Conservation (phyloP, 2,113 vertebrate species). For the Colaptes auratus region DNA sequence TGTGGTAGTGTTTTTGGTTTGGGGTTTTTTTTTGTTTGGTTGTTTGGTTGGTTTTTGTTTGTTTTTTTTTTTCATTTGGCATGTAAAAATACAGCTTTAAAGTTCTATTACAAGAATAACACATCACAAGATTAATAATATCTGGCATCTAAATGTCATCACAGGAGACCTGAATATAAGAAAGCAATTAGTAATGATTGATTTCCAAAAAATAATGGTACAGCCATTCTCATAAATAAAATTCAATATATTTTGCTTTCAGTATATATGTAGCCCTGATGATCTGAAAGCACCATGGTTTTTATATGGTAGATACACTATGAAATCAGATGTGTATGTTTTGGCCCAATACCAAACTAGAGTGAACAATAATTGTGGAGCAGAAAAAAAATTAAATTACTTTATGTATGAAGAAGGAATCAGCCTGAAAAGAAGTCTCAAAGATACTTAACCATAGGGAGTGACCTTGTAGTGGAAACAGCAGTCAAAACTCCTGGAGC, state of each 20-base stretch:
- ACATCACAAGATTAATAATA: neutral
- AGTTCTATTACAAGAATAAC: neutral
- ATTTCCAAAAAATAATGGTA: neutral
- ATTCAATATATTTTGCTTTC: neutral
- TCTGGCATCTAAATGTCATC: neutral
- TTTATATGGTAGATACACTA: rapidly evolving
- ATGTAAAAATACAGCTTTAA: neutral
- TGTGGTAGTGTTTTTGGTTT: neutral
- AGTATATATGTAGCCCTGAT: neutral
- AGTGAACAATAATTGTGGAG: neutral
- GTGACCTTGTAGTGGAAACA: neutral
- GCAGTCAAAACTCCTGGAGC: neutral
- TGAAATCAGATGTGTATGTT: neutral
- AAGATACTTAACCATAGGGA: neutral
- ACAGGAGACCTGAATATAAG: neutral
- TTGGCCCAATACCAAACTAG: neutral
- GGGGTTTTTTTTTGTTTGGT: too few species aligned
- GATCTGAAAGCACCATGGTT: neutral
- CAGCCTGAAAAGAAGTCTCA: neutral
- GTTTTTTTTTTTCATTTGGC: neutral
- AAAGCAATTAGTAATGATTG: neutral
- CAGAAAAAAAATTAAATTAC: neutral
- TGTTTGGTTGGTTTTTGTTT: too few species aligned
- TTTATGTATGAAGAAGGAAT: neutral
- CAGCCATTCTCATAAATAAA: neutral